Evolutionary conservation across 2,797 vertebrate genomes (phyloP).

Genomic region (Geotrypetes seraphini): DNA sequence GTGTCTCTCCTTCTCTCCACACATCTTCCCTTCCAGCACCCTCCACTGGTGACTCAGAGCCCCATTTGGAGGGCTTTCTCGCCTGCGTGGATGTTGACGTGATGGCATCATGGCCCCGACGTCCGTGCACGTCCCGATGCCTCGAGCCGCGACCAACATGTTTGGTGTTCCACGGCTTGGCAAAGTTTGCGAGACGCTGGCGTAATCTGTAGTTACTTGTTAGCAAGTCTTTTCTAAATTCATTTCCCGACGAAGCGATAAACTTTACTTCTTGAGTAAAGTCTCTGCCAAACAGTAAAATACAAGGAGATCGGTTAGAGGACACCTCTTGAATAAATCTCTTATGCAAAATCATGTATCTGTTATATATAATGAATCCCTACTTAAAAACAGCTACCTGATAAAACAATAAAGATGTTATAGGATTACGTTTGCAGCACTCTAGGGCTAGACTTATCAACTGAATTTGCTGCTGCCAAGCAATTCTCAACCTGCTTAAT

Average conservation of each 20-base stretch:
- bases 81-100: too few species aligned
- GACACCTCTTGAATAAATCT: constrained; percentile 51
- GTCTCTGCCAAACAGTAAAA: constrained; percentile 34
- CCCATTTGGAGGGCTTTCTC: too few species aligned
- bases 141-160: too few species aligned
- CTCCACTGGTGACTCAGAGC: too few species aligned
- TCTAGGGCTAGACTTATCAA: constrained; percentile 34
- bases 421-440: constrained; percentile 38
- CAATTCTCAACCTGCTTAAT: constrained; percentile 41
- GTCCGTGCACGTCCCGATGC: too few species aligned
- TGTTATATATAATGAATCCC: constrained; percentile 37
- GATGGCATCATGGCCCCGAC: too few species aligned
- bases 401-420: constrained; percentile 48
- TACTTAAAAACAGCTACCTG: constrained; percentile 47
- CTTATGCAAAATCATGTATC: constrained; percentile 41
- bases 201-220: constrained; percentile 28
- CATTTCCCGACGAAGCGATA: constrained; percentile 48
- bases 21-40: too few species aligned
- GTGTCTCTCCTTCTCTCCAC: too few species aligned
- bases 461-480: constrained; percentile 35
- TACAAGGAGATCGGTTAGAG: constrained; percentile 37
- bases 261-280: constrained; percentile 47
- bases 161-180: too few species aligned
- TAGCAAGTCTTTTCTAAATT: constrained; percentile 50
- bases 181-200: too few species aligned